Evolutionary conservation across 2,113 vertebrate genomes (phyloP).

Genomic region (Eubucco bourcierii): DNA sequence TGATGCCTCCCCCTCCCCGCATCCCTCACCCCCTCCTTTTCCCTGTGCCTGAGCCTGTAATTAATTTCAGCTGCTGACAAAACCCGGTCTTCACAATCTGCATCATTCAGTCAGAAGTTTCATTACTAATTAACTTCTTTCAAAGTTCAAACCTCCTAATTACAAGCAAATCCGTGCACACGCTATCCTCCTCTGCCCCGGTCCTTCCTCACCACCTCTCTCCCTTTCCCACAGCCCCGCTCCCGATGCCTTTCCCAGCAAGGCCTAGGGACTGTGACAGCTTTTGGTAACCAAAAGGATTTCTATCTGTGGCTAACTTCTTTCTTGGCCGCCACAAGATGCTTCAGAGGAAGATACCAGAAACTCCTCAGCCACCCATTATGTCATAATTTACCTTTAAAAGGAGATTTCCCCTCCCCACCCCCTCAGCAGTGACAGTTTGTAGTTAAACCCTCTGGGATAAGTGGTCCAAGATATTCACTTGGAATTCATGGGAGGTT

Average conservation of each 20-base stretch:
- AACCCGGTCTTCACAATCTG: constrained; percentile 63
- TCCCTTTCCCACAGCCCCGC: neutral
- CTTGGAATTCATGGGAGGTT: neutral
- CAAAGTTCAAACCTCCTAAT: constrained; percentile 74
- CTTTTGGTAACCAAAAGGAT: neutral
- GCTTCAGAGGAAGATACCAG: neutral
- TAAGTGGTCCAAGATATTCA: neutral
- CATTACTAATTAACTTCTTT: constrained; percentile 78
- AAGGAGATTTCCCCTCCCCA: neutral
- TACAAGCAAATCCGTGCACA: constrained; percentile 31
- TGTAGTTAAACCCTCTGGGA: neutral
- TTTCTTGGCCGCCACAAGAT: neutral
- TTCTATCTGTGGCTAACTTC: neutral
- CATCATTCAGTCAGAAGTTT: constrained; percentile 65
- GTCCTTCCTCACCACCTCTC: neutral
- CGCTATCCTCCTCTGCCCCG: neutral
- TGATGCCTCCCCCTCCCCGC: neutral
- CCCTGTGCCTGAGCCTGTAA: constrained; percentile 68
- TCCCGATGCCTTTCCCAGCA: neutral
- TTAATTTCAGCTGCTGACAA: constrained; percentile 76
- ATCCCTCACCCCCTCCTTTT: constrained; percentile 33
- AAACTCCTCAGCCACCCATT: neutral
- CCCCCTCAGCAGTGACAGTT: neutral
- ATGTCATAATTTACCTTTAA: neutral
- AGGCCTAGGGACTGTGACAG: neutral